Conservation (phyloP, 2,797 vertebrate species). For the Harpagifer antarcticus region DNA sequence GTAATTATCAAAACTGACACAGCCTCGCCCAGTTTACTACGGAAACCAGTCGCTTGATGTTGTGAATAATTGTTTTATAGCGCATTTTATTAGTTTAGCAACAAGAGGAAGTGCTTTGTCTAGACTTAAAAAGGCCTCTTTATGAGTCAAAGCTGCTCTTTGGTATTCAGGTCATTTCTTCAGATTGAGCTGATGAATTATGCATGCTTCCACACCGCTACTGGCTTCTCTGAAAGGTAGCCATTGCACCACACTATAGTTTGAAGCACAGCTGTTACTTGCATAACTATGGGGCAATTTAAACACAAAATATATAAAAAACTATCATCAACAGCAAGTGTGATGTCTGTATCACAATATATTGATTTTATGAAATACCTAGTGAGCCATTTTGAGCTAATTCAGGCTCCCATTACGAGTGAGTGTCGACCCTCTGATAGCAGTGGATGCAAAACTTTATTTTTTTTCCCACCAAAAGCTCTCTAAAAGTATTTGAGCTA, state of each 20-base stretch:
- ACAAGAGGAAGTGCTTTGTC: constrained; percentile 87
- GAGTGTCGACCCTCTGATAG: constrained; percentile 49
- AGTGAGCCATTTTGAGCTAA: constrained; percentile 37
- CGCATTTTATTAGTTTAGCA: constrained; percentile 86
- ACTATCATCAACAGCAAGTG: constrained; percentile 44
- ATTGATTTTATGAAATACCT: constrained; percentile 46
- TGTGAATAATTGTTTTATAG: constrained; percentile 84
- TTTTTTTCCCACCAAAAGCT: constrained; percentile 38
- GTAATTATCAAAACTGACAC: constrained; percentile 83
- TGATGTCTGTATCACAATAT: constrained; percentile 17
- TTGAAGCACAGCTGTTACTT: constrained; percentile 71
- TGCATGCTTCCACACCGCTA: constrained; percentile 67
- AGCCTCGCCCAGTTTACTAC: constrained; percentile 81
- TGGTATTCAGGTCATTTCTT: constrained; percentile 82
- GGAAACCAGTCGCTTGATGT: constrained; percentile 79
- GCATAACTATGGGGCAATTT: constrained; percentile 62
- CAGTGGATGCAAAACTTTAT: constrained; percentile 18
- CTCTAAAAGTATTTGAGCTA: constrained; percentile 78
- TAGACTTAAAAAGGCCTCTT: constrained; percentile 84
- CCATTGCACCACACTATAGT: constrained; percentile 59
- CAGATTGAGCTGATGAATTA: constrained; percentile 73
- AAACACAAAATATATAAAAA: constrained; percentile 67
- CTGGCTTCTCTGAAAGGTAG: constrained; percentile 63
- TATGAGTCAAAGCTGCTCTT: constrained; percentile 79
- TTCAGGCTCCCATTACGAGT: constrained; percentile 39